Percentiles rank a stretch among this genome's conserved stretches.
phyloP scores from a whole-genome alignment of 2,888 invertebrate genomes.

The Tuberolachnus salignus region DNA sequence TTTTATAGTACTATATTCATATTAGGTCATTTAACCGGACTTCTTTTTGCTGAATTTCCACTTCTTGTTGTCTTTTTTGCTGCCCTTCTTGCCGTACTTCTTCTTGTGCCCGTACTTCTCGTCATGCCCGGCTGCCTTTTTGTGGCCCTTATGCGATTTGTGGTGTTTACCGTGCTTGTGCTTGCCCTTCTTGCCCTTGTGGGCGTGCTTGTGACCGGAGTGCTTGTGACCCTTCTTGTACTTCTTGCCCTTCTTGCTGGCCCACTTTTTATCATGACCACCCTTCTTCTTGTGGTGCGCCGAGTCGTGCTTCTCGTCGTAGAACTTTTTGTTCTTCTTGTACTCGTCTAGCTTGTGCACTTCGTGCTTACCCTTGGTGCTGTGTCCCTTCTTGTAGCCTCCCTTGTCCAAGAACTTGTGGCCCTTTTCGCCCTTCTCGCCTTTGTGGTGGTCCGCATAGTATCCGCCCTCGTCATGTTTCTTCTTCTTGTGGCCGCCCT shows the following conservation, averaged over 20 bases:
- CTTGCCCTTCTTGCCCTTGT: slow-evolving; percentile 80
- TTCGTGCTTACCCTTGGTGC: slow-evolving; percentile 84
- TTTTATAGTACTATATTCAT: neutral
- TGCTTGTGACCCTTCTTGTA: slow-evolving; percentile 83
- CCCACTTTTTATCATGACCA: slow-evolving; percentile 76
- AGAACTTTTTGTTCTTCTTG: slow-evolving; percentile 85
- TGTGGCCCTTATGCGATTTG: slow-evolving; percentile 80
- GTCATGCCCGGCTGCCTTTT: slow-evolving; percentile 77
- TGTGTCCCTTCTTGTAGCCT: slow-evolving; percentile 82
- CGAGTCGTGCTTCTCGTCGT: slow-evolving; percentile 82
- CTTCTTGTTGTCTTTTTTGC: slow-evolving; percentile 79
- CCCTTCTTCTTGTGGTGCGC: slow-evolving; percentile 84
- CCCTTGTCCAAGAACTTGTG: slow-evolving; percentile 74
- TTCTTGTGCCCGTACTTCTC: slow-evolving; percentile 77
- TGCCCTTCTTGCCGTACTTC: slow-evolving; percentile 80
- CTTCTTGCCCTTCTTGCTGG: slow-evolving; percentile 81
- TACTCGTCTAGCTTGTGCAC: slow-evolving; percentile 84
- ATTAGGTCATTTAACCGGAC: neutral
- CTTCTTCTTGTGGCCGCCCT: slow-evolving; percentile 69
- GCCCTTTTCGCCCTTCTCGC: slow-evolving; percentile 72
- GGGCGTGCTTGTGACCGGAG: slow-evolving; percentile 76
- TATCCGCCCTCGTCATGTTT: slow-evolving; percentile 73
- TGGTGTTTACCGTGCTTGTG: slow-evolving; percentile 81
- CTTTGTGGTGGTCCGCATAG: slow-evolving; percentile 70
- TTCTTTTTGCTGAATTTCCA: slow-evolving; percentile 70